Conservation (phyloP, 2,888 invertebrate species). For the Lasioglossum pauxillum region DNA sequence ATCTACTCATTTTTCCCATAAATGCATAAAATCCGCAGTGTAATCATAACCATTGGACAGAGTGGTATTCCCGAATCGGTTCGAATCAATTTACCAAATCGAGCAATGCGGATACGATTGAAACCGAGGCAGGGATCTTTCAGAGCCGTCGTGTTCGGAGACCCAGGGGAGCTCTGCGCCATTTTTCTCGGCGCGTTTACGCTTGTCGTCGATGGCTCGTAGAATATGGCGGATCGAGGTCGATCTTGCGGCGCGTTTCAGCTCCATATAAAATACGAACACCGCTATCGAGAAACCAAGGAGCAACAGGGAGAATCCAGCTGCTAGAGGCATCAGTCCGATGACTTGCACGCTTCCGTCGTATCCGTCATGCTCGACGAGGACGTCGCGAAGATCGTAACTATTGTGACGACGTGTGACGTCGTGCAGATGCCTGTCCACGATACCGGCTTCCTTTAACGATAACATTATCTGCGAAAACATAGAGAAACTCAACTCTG, state of each 20-base stretch:
- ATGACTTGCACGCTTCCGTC: slow-evolving; percentile 68
- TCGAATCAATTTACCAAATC: not conserved
- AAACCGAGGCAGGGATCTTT: not conserved
- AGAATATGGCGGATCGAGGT: slow-evolving; percentile 26
- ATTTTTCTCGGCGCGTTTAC: not conserved
- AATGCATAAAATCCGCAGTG: not conserved
- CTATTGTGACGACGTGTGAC: slow-evolving; percentile 75
- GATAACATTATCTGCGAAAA: slow-evolving; percentile 73
- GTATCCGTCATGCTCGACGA: slow-evolving; percentile 73
- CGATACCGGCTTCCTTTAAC: slow-evolving; percentile 76
- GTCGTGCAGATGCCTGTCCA: slow-evolving; percentile 72
- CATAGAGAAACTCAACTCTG: not conserved
- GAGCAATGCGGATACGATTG: not conserved
- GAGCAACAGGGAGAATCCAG: slow-evolving; percentile 75
- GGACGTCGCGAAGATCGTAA: slow-evolving; percentile 73
- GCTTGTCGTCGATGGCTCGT: slow-evolving; percentile 30
- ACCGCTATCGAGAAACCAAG: slow-evolving; percentile 72
- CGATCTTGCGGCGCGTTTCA: slow-evolving; percentile 49
- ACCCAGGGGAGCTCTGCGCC: not conserved
- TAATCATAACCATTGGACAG: not conserved
- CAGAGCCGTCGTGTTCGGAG: not conserved
- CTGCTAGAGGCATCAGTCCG: slow-evolving; percentile 76
- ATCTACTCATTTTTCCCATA: too few species aligned
- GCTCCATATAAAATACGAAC: slow-evolving; percentile 75
- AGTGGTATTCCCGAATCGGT: not conserved